A percentile compares a stretch with the other conserved stretches of the same genome.
Evolutionary conservation across 2,797 vertebrate species (phyloP).

Genomic region (Tympanoctomys barrerae): DNA sequence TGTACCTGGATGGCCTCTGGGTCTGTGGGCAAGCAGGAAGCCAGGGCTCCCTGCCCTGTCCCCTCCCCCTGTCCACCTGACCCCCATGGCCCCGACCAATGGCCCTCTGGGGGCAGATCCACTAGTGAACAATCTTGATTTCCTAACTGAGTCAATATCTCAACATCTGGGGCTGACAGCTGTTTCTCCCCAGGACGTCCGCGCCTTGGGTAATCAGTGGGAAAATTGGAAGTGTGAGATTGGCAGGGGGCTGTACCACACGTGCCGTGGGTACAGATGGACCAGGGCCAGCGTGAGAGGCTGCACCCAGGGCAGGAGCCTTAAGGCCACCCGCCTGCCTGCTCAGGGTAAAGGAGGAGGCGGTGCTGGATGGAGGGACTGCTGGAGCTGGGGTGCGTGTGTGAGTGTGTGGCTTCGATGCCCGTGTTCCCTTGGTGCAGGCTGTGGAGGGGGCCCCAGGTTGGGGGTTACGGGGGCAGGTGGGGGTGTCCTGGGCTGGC

Average conservation of each 20-base stretch:
- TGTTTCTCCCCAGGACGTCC: conserved; percentile 74
- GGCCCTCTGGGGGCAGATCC: conserved; percentile 15
- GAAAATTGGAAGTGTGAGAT: conserved; percentile 80
- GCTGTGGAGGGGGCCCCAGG: not conserved
- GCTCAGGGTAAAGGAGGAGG: not conserved
- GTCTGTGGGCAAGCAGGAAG: not conserved
- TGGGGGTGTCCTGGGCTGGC: not conserved
- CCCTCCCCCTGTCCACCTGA: not conserved
- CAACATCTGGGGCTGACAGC: conserved; percentile 79
- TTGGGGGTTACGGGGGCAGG: not conserved
- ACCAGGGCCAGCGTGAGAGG: conserved; percentile 21
- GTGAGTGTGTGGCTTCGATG: not conserved
- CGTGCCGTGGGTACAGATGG: conserved; percentile 63
- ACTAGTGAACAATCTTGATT: conserved; percentile 24
- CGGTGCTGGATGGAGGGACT: fast-evolving
- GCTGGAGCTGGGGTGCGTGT: not conserved
- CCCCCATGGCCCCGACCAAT: not conserved
- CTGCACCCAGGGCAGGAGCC: not conserved
- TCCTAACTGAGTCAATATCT: not conserved
- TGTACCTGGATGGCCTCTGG: not conserved
- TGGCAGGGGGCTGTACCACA: conserved; percentile 69
- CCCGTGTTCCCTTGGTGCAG: not conserved
- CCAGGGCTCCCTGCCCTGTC: not conserved
- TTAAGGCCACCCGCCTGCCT: fast-evolving
- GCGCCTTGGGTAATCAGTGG: conserved; percentile 76